Evolutionary conservation across 2,888 invertebrate species (phyloP), one percentile per base, ranked within the genome.

Genomic region (Marronus borbonicus): DNA sequence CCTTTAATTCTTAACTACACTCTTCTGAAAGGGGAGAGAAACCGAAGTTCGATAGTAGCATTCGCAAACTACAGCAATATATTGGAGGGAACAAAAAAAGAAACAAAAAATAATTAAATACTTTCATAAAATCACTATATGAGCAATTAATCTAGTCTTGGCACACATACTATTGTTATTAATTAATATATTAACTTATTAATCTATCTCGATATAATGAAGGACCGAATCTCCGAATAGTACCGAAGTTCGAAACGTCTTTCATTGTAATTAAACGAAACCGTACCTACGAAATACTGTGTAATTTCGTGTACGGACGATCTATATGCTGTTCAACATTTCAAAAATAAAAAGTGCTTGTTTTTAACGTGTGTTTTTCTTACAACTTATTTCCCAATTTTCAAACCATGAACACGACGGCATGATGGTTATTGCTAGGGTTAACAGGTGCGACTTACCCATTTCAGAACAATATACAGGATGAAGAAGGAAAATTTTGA

Each of bases 101-200:
- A 36, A 66, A 36, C 50, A 24, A 24, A 24, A 24, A 24, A 24
- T 20, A 49, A 50, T 20, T 10, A 68, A 49, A 20, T 70, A 77
- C 49, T 72, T 72, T 62, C 24, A 77, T 17, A 36, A 69, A 77
- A 77, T 36, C 72, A 77, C 76, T 65, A 74, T 76, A 72, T 72
- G 79, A 78, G 79, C 79, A 79, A 79, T 79, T 79, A 79, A 50
- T 65, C 65, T 78, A 78, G 78, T 78, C 78, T 69, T 76, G 68
- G 78, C 78, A 76, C 76, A 78, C 75, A 20, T 20, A 74, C 49
- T 58, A 20, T 78, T 78, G 69, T 78, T 76, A 74, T 66, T 62
- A 31, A 68, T 39, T n/a, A 24, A 68, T 44, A 49, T 68, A 64
- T 64, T 78, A 65, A 75, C 49, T 74, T 24, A 44, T 44, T 76